phyloP scores from a whole-genome alignment of 1,140 invertebrate species.

The Berghia stephanieae region DNA sequence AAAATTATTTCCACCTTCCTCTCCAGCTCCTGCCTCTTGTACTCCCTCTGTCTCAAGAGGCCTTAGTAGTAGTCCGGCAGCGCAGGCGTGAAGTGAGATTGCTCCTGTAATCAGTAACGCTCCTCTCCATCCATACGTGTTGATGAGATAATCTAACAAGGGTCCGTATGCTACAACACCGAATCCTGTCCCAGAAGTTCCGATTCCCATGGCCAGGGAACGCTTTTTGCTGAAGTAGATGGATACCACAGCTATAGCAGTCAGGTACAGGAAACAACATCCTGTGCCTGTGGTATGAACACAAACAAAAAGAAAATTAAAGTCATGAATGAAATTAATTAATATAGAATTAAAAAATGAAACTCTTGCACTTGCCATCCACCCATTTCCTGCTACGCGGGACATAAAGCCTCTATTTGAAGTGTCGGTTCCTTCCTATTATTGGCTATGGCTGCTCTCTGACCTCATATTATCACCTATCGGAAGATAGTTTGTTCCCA shows the following conservation, averaged over 20 bases:
- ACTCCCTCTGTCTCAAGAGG: slow-evolving; percentile 2
- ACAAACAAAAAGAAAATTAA: too few species aligned
- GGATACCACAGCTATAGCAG: slow-evolving; percentile 8
- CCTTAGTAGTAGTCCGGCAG: slow-evolving; percentile 23
- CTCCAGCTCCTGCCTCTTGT: background rate
- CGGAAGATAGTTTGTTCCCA: too few species aligned
- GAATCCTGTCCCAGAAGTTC: slow-evolving; percentile 30
- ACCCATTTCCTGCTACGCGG: too few species aligned
- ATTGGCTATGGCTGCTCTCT: too few species aligned
- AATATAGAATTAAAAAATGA: too few species aligned
- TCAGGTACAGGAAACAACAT: background rate
- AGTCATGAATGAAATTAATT: too few species aligned
- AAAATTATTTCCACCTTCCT: background rate
- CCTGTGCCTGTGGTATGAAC: slow-evolving; percentile 27
- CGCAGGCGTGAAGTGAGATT: slow-evolving; percentile 27
- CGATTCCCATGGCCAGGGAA: slow-evolving; percentile 29
- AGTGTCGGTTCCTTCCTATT: too few species aligned
- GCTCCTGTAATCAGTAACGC: slow-evolving; percentile 27
- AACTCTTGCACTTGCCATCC: too few species aligned
- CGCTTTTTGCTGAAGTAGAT: slow-evolving; percentile 34
- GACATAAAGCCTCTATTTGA: too few species aligned
- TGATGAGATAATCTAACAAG: slow-evolving; percentile 24
- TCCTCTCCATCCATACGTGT: slow-evolving; percentile 31
- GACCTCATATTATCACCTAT: too few species aligned
- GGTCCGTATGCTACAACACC: slow-evolving; percentile 31